phyloP scores from a whole-genome alignment of 2,797 vertebrate genomes.

The Champsocephalus esox region DNA sequence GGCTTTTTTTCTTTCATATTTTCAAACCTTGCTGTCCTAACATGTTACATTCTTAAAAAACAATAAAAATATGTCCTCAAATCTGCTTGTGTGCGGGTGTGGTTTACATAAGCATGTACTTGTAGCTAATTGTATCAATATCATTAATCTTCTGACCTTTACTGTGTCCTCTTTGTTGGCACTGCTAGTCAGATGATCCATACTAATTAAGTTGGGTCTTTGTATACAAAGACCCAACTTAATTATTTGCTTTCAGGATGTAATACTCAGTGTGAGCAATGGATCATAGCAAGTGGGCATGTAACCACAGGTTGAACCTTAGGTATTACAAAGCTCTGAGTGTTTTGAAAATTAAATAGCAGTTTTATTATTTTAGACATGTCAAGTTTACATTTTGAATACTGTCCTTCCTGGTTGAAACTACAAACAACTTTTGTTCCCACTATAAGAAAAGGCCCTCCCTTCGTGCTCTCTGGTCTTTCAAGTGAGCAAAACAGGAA shows the following conservation, averaged over 20 bases:
- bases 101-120: neutral
- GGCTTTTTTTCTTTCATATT: conserved; percentile 10
- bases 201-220: neutral
- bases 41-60: conserved; percentile 50
- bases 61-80: conserved; percentile 74
- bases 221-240: no score
- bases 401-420: neutral
- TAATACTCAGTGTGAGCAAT: conserved; percentile 8
- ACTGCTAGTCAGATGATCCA: neutral
- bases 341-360: neutral
- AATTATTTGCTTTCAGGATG: neutral
- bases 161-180: neutral
- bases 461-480: conserved; percentile 20
- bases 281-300: neutral
- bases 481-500: conserved; percentile 51
- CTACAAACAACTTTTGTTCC: neutral
- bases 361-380: neutral
- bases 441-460: conserved; percentile 2
- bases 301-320: neutral
- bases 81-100: conserved; percentile 1
- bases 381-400: neutral
- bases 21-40: conserved; percentile 43
- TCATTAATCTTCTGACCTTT: neutral
- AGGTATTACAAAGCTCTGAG: neutral
- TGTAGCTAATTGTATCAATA: neutral